A percentile compares a stretch with the other conserved stretches of the same genome.
phyloP scores from a whole-genome alignment of 2,888 invertebrate species.

The Drosophila prostipennis region DNA sequence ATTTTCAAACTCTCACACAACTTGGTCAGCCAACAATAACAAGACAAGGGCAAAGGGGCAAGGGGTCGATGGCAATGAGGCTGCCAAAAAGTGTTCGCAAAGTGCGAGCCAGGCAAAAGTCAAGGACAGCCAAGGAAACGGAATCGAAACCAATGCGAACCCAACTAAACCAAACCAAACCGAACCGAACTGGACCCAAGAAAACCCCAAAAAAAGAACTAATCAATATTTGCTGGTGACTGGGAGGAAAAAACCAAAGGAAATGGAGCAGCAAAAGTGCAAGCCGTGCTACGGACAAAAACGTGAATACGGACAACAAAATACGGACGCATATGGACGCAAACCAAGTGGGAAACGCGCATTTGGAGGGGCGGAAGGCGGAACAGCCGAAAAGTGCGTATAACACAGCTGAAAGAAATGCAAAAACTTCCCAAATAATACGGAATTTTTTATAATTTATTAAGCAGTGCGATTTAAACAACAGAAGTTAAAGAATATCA shows the following conservation, averaged over 20 bases:
- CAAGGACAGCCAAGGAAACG: constrained; percentile 64
- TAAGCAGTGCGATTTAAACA: too few species aligned
- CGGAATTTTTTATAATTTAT: too few species aligned
- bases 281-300: constrained; percentile 43
- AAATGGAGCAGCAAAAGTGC: constrained; percentile 44
- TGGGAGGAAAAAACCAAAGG: constrained; percentile 46
- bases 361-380: neutral
- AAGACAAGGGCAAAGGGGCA: neutral
- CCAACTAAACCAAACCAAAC: constrained; percentile 13
- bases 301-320: constrained; percentile 38
- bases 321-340: neutral
- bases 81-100: constrained; percentile 74
- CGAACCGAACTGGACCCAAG: constrained; percentile 12
- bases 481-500: too few species aligned
- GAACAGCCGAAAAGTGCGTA: constrained; percentile 13
- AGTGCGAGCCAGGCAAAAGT: constrained; percentile 76
- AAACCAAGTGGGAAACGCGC: neutral
- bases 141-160: constrained; percentile 23
- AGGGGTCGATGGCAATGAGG: constrained; percentile 69
- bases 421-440: neutral
- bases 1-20: constrained; percentile 66
- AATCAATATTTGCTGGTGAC: constrained; percentile 64
- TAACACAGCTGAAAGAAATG: neutral
- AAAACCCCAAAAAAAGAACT: constrained; percentile 41
- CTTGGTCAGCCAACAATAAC: constrained; percentile 54